phyloP scores from a whole-genome alignment of 2,797 vertebrate genomes.

The Notoglanidium macrostoma region DNA sequence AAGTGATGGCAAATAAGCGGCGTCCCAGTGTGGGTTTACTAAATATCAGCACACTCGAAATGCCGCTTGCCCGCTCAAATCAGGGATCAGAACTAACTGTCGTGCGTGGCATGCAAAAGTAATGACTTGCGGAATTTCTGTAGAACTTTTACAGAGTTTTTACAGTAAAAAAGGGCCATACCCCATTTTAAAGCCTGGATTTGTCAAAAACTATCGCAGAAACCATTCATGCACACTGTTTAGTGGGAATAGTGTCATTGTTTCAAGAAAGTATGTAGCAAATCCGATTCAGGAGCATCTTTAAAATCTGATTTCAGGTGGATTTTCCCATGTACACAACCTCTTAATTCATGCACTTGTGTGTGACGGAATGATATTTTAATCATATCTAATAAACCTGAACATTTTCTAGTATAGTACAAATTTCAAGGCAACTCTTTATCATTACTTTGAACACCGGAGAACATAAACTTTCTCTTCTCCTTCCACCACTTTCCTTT shows the following conservation, averaged over 20 bases:
- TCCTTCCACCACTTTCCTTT: neutral
- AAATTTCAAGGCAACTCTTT: neutral
- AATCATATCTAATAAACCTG: neutral
- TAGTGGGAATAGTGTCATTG: neutral
- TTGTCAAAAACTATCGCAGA: neutral
- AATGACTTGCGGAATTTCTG: neutral
- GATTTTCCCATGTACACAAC: neutral
- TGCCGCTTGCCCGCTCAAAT: neutral
- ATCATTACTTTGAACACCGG: neutral
- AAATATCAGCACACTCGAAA: neutral
- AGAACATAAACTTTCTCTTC: neutral
- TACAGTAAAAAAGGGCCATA: neutral
- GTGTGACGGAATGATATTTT: neutral
- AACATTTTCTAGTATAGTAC: neutral
- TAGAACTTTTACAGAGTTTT: neutral
- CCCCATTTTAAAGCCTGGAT: neutral
- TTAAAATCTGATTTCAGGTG: neutral
- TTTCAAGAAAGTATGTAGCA: neutral
- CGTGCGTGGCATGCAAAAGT: neutral
- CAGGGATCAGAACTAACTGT: neutral
- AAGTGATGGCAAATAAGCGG: neutral
- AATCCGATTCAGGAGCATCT: neutral
- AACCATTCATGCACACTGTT: too few species aligned
- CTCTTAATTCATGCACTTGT: neutral
- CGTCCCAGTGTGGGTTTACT: neutral